Conservation (phyloP, 2,888 invertebrate genomes). For the Crematogaster levior region DNA sequence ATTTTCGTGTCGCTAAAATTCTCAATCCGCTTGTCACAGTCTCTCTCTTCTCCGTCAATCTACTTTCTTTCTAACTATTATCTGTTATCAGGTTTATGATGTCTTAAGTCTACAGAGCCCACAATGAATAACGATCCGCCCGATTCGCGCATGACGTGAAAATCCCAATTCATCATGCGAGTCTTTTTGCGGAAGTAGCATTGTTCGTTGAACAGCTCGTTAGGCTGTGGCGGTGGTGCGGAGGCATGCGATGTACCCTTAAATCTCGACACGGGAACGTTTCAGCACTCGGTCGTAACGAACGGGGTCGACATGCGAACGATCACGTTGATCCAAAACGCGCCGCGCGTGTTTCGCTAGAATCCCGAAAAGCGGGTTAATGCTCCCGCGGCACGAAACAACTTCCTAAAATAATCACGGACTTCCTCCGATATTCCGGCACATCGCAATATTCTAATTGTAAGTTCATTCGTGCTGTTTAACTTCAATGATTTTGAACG, state of each 20-base stretch:
- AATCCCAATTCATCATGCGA: conserved; percentile 51
- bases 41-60: not conserved
- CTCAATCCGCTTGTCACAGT: not conserved
- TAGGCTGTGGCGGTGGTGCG: conserved; percentile 30
- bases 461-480: conserved; percentile 33
- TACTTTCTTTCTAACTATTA: not conserved
- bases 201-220: conserved; percentile 58
- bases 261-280: conserved; percentile 54
- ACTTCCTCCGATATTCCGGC: conserved; percentile 57
- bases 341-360: conserved; percentile 19
- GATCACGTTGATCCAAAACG: conserved; percentile 44
- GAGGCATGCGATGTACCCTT: conserved; percentile 68
- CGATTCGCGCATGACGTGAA: conserved; percentile 47
- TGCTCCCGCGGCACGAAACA: conserved; percentile 70
- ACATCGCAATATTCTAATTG: conserved; percentile 58
- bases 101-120: not conserved
- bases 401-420: conserved; percentile 67
- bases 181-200: conserved; percentile 33
- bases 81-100: not conserved
- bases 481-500: conserved; percentile 28
- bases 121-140: conserved; percentile 39
- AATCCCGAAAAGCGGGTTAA: conserved; percentile 72
- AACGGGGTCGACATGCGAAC: conserved; percentile 64
- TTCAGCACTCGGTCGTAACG: conserved; percentile 55
- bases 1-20: not conserved